phyloP scores from a whole-genome alignment of 2,888 invertebrate genomes.

The Monochamus alternatus region DNA sequence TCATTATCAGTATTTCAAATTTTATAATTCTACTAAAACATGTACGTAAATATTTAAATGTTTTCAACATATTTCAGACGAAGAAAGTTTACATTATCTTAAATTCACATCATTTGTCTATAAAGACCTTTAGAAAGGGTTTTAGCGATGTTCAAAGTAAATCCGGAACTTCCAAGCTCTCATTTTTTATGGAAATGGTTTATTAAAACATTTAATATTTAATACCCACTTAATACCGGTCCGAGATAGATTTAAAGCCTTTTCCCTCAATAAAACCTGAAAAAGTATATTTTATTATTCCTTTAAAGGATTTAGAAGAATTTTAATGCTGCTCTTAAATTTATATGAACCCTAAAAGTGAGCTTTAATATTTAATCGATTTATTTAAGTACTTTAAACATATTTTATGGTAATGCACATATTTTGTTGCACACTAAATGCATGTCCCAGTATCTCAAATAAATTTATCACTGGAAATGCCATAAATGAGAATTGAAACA shows the following conservation, averaged over 20 bases:
- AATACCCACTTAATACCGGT: not conserved
- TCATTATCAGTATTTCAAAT: too few species aligned
- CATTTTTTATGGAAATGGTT: not conserved
- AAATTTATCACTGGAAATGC: too few species aligned
- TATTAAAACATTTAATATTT: not conserved
- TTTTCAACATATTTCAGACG: too few species aligned
- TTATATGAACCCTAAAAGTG: not conserved
- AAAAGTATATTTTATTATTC: conserved; percentile 4
- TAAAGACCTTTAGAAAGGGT: too few species aligned
- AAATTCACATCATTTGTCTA: too few species aligned
- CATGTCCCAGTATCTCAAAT: too few species aligned
- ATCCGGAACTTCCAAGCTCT: not conserved
- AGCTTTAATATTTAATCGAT: not conserved
- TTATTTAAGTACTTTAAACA: not conserved
- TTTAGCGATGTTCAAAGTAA: too few species aligned
- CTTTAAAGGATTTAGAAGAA: not conserved
- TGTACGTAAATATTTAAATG: too few species aligned
- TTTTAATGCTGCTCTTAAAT: not conserved
- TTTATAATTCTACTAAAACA: too few species aligned
- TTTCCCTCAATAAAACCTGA: not conserved
- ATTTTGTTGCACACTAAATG: not conserved
- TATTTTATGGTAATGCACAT: not conserved
- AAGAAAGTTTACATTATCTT: too few species aligned
- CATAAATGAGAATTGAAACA: too few species aligned
- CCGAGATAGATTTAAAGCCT: not conserved